Base-by-base conservation (phyloP, 2,888 invertebrate species). In the Dolomedes plantarius region DNA sequence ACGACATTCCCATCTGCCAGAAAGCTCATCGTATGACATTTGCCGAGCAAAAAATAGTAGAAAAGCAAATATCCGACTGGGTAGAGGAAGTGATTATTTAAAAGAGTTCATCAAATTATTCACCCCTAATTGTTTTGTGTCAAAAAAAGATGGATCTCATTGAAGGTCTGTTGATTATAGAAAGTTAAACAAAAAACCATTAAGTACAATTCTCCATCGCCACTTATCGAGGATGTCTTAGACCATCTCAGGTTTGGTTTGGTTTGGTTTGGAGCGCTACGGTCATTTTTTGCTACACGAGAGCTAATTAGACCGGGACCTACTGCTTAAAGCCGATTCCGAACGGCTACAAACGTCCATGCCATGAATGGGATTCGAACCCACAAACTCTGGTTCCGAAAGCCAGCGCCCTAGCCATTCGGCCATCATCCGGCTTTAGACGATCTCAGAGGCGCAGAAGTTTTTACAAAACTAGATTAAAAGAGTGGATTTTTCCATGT, bases 401-500 rank as follows among this genome's bases (percentile, higher is more conserved):
- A n/a, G n/a, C n/a, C n/a, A n/a, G n/a, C n/a, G n/a, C n/a, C n/a
- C n/a, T n/a, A n/a, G n/a, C n/a, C n/a, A n/a, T n/a, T n/a, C n/a
- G n/a, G n/a, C n/a, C n/a, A n/a, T n/a, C n/a, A n/a, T n/a, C n/a
- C n/a, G n/a, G n/a, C n/a, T n/a, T n/a, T n/a, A n/a, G n/a, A n/a
- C n/a, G n/a, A n/a, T n/a, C n/a, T n/a, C 23, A 19, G 56, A 16
- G 2, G n/a, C 16, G 7, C 13, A 16, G 56, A 56, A 56, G 3
- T 56, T 16, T 56, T 56, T 23, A 23, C 23, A 23, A 23, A 23
- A 6, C 2, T 56, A 16, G 19, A 56, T 23, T 16, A 56, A 19
- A 50, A 68, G 3, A 46, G 68, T 31, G 19, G 28, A 27, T 68
- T 68, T 23, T 50, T 77, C 36, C 31, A 77, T 29, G 46, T 77